Conservation (phyloP, 1,140 invertebrate genomes). For the Diorhabda elongata region DNA sequence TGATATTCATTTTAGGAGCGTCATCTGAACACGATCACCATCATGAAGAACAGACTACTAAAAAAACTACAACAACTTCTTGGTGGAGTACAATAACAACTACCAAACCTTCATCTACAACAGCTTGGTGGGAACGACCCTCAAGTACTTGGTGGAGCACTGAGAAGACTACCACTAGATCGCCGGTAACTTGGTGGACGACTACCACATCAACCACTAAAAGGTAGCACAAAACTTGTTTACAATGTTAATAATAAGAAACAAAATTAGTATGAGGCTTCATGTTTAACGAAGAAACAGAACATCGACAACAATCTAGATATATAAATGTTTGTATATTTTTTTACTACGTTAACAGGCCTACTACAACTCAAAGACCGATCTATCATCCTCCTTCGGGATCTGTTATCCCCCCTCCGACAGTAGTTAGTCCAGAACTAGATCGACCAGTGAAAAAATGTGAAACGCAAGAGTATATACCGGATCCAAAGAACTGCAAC, state of each 20-base stretch:
- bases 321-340: slow-evolving; percentile 35
- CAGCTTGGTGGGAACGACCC: slow-evolving; percentile 12
- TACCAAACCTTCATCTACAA: slow-evolving; percentile 21
- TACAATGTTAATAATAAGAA: too few relatives aligned
- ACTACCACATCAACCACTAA: slow-evolving; percentile 12
- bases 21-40: slow-evolving; percentile 7
- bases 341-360: slow-evolving; percentile 26
- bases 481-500: slow-evolving; percentile 67
- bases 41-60: slow-evolving; percentile 33
- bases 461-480: slow-evolving; percentile 58
- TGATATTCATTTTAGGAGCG: neutral
- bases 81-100: slow-evolving; percentile 41
- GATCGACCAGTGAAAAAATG: slow-evolving; percentile 49
- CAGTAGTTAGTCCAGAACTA: slow-evolving; percentile 45
- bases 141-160: slow-evolving; percentile 2
- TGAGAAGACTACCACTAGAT: neutral
- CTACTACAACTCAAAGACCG: slow-evolving; percentile 35
- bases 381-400: slow-evolving; percentile 24
- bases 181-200: slow-evolving; percentile 21
- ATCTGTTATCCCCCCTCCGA: slow-evolving; percentile 41
- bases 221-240: too few relatives aligned
- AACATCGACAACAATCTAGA: slow-evolving; percentile 41
- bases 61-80: slow-evolving; percentile 46
- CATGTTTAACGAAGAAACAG: too few relatives aligned
- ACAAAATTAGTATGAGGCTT: too few relatives aligned